These are phyloP conservation scores for Cololabis saira DNA, from an alignment of 2,113 vertebrate genomes.

Conservation along the genomic window DNA sequence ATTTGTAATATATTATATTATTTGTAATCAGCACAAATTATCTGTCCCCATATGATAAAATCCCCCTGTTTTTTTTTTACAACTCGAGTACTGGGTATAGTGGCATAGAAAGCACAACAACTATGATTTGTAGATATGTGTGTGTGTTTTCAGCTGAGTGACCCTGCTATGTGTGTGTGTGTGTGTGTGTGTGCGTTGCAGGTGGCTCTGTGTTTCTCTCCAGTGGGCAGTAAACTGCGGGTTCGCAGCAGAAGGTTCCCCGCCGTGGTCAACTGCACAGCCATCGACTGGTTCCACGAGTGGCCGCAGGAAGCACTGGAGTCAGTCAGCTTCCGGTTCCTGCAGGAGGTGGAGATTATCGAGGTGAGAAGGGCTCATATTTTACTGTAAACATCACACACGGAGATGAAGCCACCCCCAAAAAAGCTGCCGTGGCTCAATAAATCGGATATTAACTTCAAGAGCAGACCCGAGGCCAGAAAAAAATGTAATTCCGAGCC, in stretches of 20 bases:
- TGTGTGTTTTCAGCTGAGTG: background rate
- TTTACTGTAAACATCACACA: conserved; percentile 5
- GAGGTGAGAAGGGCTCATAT: conserved; percentile 81
- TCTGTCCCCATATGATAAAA: no score
- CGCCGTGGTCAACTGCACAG: conserved; percentile 86
- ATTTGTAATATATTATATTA: no score
- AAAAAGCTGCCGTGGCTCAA: conserved; percentile 32
- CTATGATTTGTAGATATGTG: background rate
- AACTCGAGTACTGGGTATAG: conserved; percentile 82
- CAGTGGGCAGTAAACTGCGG: conserved; percentile 87
- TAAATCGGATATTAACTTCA: conserved; percentile 40
- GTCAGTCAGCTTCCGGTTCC: conserved; percentile 91
- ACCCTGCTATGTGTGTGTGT: background rate
- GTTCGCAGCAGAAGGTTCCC: conserved; percentile 91
- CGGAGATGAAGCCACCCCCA: conserved; percentile 19
- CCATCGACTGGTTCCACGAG: conserved; percentile 93
- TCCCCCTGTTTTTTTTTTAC: no score
- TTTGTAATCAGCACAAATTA: no score
- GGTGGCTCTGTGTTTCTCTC: conserved; percentile 94
- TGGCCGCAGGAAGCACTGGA: conserved; percentile 93
- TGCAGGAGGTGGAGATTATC: conserved; percentile 84
- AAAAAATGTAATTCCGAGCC: conserved; percentile 16
- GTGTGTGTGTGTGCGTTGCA: no score
- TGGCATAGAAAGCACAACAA: conserved; percentile 2
- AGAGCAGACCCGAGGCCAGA: conserved; percentile 43